Percentiles rank a stretch among this genome's conserved stretches.
Evolutionary conservation across 1,140 invertebrate species (phyloP).

Genomic region (Saxidomus purpurata): DNA sequence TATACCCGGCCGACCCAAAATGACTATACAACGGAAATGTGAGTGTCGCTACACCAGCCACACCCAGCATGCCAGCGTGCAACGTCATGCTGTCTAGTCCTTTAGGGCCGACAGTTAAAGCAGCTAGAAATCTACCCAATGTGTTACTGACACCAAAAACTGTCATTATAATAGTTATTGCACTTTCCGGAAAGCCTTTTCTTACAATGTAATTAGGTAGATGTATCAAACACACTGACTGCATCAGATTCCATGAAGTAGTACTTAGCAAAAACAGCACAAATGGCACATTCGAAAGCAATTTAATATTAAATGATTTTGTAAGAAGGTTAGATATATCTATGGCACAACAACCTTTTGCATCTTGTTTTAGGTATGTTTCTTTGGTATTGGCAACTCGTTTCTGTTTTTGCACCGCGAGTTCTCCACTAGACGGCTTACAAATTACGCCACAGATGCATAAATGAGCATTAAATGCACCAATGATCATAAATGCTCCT

Average conservation of each 20-base stretch:
- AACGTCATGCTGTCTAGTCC: constrained; percentile 21
- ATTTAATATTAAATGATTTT: neutral
- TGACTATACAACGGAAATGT: constrained; percentile 55
- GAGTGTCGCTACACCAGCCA: constrained; percentile 15
- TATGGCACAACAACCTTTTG: neutral
- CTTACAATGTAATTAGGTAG: constrained; percentile 47
- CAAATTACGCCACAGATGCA: constrained; percentile 41
- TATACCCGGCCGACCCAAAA: constrained; percentile 9
- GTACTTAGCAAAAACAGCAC: constrained; percentile 58
- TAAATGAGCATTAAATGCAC: constrained; percentile 37
- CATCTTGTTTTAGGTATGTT: neutral
- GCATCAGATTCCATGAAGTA: constrained; percentile 51
- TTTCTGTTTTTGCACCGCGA: neutral
- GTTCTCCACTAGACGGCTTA: constrained; percentile 31
- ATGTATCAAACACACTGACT: constrained; percentile 51
- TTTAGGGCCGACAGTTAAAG: neutral
- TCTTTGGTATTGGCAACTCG: neutral
- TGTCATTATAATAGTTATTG: constrained; percentile 49
- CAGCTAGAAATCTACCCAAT: constrained; percentile 28
- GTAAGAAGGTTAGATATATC: neutral
- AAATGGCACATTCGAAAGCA: constrained; percentile 16
- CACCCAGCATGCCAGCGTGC: constrained; percentile 24
- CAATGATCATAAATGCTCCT: constrained; percentile 41
- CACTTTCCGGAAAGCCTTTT: neutral
- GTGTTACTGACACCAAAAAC: constrained; percentile 55